Evolutionary conservation across 2,888 invertebrate species (phyloP), one percentile per base, ranked within the genome.

Genomic region (Melanargia galathea): DNA sequence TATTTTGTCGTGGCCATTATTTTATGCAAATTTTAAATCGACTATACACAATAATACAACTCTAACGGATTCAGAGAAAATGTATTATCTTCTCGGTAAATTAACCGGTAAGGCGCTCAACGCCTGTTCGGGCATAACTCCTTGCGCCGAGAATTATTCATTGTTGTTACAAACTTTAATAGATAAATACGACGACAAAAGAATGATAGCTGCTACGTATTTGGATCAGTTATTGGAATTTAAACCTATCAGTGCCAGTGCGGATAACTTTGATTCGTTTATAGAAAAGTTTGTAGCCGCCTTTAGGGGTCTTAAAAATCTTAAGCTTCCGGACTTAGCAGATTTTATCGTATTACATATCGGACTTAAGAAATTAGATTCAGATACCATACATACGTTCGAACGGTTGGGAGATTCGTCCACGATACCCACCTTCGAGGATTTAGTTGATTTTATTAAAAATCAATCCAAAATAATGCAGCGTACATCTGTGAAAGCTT

Each of bases 341-440:
- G 69, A 69, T 54, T 69, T 63, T 55, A 61, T 69, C 5, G 26
- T 66, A 6, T 30, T 66, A 11, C 62, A 69, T 51, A 56, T 65
- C 11, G 63, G 62, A 7, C 38, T 62, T 3, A 66, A 62, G 54
- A 69, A 69, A 26, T 24, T 69, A 48, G 63, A 66, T 38, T 18
- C 59, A 2, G 69, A 69, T 20, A 65, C 63, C 0, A 43, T 60
- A 1, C 62, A 52, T 8, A 13, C 11, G 8, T 69, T 69, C 35
- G 69, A 69, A 59, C 35, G 35, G 8, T 2, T 35, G 3, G 48
- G 13, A 10, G 20, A 48, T 24, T 22, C 48, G 48, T 6, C 11
- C 22, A 11, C 20, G 10, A 13, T 24, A 11, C 48, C 22, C 2
- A 48, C 6, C 35, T 8, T 35, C 11, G 35, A 35, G 8, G 35